Percentiles rank a stretch among this genome's conserved stretches.
phyloP scores from a whole-genome alignment of 1,140 invertebrate genomes.

The Drosophila ogumai region DNA sequence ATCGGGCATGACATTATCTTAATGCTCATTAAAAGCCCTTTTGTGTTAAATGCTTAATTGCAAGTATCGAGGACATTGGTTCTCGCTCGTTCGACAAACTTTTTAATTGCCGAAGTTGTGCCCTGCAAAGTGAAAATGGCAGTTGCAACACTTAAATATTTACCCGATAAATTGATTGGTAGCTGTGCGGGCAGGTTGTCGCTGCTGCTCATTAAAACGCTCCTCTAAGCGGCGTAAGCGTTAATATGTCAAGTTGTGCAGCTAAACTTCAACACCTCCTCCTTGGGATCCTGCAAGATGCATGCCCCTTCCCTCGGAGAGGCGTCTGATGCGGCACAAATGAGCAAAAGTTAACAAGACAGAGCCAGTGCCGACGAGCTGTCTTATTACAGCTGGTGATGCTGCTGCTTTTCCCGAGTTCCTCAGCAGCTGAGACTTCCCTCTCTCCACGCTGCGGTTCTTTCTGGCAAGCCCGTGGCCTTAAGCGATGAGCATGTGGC shows the following conservation, averaged over 20 bases:
- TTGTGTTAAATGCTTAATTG: slow-evolving; percentile 60
- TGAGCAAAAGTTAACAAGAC: slow-evolving; percentile 77
- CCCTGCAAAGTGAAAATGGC: slow-evolving; percentile 43
- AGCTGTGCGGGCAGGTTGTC: slow-evolving; percentile 18
- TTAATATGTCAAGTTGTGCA: slow-evolving; percentile 71
- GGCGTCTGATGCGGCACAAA: slow-evolving; percentile 52
- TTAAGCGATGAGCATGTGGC: slow-evolving; percentile 57
- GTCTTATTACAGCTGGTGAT: slow-evolving; percentile 73
- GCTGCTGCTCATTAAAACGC: slow-evolving; percentile 46
- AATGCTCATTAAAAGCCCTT: slow-evolving; percentile 69
- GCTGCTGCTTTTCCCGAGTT: slow-evolving; percentile 53
- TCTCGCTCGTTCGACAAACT: slow-evolving; percentile 34
- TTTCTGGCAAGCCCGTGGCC: slow-evolving; percentile 43
- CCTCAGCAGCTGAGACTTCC: background rate
- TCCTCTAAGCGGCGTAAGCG: slow-evolving; percentile 32
- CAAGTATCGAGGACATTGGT: slow-evolving; percentile 43
- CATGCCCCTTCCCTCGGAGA: background rate
- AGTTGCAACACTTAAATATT: slow-evolving; percentile 71
- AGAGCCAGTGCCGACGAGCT: slow-evolving; percentile 62
- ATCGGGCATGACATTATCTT: slow-evolving; percentile 43
- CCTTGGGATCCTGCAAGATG: background rate
- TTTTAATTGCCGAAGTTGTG: slow-evolving; percentile 76
- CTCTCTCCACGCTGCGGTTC: slow-evolving; percentile 36
- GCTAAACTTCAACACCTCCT: slow-evolving; percentile 6
- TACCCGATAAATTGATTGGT: slow-evolving; percentile 61